phyloP scores from a whole-genome alignment of 1,140 invertebrate species.

The Tetraneura akinire region DNA sequence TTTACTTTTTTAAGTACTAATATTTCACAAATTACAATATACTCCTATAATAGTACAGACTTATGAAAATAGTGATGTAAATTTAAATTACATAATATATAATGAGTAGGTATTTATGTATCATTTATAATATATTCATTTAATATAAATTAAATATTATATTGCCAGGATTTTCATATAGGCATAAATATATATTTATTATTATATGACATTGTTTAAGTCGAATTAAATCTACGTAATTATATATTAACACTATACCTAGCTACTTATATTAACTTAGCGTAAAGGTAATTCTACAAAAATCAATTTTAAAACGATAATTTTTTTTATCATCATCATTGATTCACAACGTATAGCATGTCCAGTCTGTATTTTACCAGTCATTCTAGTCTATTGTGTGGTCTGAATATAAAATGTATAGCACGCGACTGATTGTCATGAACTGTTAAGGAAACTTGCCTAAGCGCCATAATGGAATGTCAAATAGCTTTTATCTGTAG shows the following conservation, averaged over 20 bases:
- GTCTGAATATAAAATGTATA: constrained; percentile 48
- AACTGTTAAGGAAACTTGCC: constrained; percentile 48
- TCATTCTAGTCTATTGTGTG: constrained; percentile 45
- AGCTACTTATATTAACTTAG: too few relatives aligned
- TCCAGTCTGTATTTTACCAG: constrained; percentile 48
- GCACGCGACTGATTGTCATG: constrained; percentile 43
- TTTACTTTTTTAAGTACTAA: too few relatives aligned
- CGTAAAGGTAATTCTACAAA: too few relatives aligned
- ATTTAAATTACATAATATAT: too few relatives aligned
- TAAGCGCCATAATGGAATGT: constrained; percentile 50
- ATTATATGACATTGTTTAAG: neutral
- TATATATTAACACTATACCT: constrained; percentile 27
- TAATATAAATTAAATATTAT: too few relatives aligned
- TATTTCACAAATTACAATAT: too few relatives aligned
- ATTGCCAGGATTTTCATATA: too few relatives aligned
- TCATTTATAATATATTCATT: too few relatives aligned
- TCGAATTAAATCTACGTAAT: neutral
- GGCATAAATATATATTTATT: too few relatives aligned
- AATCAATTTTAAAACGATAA: constrained; percentile 28
- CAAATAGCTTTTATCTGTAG: constrained; percentile 40
- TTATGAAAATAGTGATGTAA: too few relatives aligned
- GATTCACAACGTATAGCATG: constrained; percentile 42
- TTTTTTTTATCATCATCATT: constrained; percentile 27
- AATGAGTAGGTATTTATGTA: too few relatives aligned
- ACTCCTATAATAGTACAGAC: too few relatives aligned